Conservation (phyloP, 2,113 vertebrate genomes). For the Ailuropoda melanoleuca region DNA sequence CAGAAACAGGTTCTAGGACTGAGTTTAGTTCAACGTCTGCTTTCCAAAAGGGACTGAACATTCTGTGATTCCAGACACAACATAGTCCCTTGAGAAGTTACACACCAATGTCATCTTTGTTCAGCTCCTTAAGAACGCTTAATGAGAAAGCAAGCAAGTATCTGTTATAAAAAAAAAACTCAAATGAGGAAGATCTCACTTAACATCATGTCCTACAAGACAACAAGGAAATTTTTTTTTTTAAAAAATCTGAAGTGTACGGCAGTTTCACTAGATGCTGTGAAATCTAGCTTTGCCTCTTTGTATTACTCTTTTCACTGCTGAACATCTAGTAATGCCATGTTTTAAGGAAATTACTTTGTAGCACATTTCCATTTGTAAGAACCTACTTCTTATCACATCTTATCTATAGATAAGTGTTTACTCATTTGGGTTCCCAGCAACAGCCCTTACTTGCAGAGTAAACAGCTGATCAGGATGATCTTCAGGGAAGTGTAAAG, state of each 20-base stretch:
- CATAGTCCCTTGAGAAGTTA: not conserved
- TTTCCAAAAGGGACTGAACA: not conserved
- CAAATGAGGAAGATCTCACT: not conserved
- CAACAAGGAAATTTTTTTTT: not conserved
- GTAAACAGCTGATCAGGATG: not conserved
- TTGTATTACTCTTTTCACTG: not conserved
- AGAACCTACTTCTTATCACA: not conserved
- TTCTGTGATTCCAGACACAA: not conserved
- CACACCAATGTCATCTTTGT: not conserved
- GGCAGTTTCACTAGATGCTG: not conserved
- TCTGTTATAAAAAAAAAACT: not conserved
- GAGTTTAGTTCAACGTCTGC: not conserved
- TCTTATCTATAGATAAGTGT: not conserved
- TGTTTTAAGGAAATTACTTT: constrained; percentile 38
- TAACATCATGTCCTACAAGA: not conserved
- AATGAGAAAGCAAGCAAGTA: not conserved
- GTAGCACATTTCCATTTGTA: not conserved
- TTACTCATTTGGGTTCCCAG: not conserved
- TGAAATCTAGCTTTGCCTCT: not conserved
- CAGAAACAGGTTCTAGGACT: not conserved
- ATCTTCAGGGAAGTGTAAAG: not conserved
- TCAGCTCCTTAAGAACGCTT: not conserved
- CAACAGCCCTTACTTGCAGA: constrained; percentile 19
- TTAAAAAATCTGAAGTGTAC: not conserved
- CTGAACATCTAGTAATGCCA: not conserved